These are phyloP conservation scores for Ia io DNA, from an alignment of 2,113 vertebrate species.

Conservation along the genomic window DNA sequence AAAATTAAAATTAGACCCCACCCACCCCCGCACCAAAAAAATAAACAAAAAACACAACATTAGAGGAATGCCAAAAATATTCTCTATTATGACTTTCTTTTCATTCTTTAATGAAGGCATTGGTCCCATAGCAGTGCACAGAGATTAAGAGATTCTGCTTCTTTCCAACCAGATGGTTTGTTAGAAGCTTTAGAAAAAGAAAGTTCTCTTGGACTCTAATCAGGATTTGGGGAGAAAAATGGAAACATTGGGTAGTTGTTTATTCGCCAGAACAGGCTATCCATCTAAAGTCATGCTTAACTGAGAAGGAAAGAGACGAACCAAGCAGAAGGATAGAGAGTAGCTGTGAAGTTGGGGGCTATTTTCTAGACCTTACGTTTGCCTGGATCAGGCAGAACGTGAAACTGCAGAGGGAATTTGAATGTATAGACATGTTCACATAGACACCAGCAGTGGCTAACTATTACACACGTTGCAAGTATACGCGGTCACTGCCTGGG, in stretches of 20 bases:
- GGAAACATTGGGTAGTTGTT: constrained; percentile 16
- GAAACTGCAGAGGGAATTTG: background rate
- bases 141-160: constrained; percentile 61
- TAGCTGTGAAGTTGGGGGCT: constrained; percentile 24
- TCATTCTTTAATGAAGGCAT: constrained; percentile 70
- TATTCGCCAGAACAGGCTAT: constrained; percentile 60
- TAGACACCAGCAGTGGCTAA: constrained; percentile 65
- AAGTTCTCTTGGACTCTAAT: constrained; percentile 39
- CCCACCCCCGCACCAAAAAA: constrained; percentile 17
- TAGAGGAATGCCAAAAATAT: constrained; percentile 77
- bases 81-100: constrained; percentile 68
- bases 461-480: constrained; percentile 69
- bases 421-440: constrained; percentile 25
- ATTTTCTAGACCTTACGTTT: background rate
- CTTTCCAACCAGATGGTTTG: constrained; percentile 44
- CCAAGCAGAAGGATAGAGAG: constrained; percentile 73
- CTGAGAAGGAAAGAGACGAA: constrained; percentile 40
- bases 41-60: constrained; percentile 71
- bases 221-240: constrained; percentile 43
- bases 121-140: constrained; percentile 81
- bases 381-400: constrained; percentile 53
- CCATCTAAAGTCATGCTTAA: constrained; percentile 67
- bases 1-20: constrained; percentile 82
- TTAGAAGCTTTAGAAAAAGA: constrained; percentile 58
- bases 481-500: constrained; percentile 78